phyloP scores from a whole-genome alignment of 2,888 invertebrate genomes.

The Dione juno region DNA sequence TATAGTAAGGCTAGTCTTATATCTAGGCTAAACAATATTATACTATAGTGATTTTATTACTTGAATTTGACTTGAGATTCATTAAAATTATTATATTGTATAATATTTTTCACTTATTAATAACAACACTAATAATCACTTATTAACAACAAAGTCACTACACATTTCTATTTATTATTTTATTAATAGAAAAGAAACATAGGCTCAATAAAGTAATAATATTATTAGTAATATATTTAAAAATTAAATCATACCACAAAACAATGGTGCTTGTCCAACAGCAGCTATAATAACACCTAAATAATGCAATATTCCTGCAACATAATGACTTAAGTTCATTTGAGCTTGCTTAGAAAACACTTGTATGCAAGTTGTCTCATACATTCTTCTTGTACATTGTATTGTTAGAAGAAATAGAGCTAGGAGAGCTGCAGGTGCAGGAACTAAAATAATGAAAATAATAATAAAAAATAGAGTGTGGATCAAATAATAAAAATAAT shows the following conservation, averaged over 20 bases:
- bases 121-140: too few relatives aligned
- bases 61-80: too few relatives aligned
- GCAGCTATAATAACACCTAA: slow-evolving; percentile 86
- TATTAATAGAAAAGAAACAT: too few relatives aligned
- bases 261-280: slow-evolving; percentile 88
- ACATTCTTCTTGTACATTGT: slow-evolving; percentile 89
- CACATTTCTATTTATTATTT: too few relatives aligned
- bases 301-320: slow-evolving; percentile 91
- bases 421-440: slow-evolving; percentile 83
- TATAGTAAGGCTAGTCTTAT: not conserved
- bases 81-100: too few relatives aligned
- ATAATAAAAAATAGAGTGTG: not conserved
- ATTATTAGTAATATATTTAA: not conserved
- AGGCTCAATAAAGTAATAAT: not conserved
- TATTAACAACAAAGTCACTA: too few relatives aligned
- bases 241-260: slow-evolving; percentile 74
- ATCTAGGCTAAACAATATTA: too few relatives aligned
- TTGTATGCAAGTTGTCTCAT: slow-evolving; percentile 91
- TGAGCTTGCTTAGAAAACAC: slow-evolving; percentile 89
- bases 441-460: slow-evolving; percentile 74
- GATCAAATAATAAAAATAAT: not conserved
- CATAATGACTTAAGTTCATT: slow-evolving; percentile 91
- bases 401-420: slow-evolving; percentile 85
- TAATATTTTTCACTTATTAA: too few relatives aligned
- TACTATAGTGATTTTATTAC: too few relatives aligned